These are phyloP conservation scores for Spisula subtruncata DNA, from an alignment of 2,888 invertebrate species.

Conservation along the genomic window DNA sequence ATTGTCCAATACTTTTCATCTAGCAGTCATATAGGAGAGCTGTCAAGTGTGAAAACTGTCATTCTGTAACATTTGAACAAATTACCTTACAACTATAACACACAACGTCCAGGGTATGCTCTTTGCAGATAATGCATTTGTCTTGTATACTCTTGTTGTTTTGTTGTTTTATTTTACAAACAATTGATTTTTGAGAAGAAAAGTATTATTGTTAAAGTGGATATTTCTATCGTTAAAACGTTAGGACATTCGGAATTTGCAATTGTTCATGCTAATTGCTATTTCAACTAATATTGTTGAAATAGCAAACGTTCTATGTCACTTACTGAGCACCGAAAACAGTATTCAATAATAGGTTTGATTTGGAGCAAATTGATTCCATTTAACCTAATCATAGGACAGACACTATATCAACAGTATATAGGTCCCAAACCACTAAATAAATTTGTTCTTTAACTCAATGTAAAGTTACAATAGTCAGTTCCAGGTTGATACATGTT, in stretches of 20 bases:
- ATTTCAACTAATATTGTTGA: too few relatives aligned
- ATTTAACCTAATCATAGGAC: background rate
- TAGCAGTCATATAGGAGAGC: background rate
- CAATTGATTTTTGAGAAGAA: slow-evolving; percentile 2
- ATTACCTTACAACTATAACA: background rate
- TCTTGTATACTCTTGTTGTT: background rate
- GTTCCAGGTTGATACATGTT: too few relatives aligned
- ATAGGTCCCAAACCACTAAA: background rate
- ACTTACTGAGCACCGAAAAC: too few relatives aligned
- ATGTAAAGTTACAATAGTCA: too few relatives aligned
- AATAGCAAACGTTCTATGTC: too few relatives aligned
- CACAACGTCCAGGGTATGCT: background rate
- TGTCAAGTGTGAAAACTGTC: background rate
- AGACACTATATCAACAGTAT: background rate
- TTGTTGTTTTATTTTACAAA: slow-evolving; percentile 12
- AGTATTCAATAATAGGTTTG: too few relatives aligned
- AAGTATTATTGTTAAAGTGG: background rate
- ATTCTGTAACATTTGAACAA: slow-evolving; percentile 2
- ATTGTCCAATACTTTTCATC: background rate
- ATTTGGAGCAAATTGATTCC: background rate
- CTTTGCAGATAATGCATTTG: slow-evolving; percentile 23
- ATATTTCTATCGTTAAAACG: too few relatives aligned
- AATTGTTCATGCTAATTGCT: too few relatives aligned
- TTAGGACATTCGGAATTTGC: too few relatives aligned
- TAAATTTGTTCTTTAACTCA: too few relatives aligned